Conservation (phyloP, 53 echinoderm and acorn worm genomes). For the Hippasteria phrygiana region DNA sequence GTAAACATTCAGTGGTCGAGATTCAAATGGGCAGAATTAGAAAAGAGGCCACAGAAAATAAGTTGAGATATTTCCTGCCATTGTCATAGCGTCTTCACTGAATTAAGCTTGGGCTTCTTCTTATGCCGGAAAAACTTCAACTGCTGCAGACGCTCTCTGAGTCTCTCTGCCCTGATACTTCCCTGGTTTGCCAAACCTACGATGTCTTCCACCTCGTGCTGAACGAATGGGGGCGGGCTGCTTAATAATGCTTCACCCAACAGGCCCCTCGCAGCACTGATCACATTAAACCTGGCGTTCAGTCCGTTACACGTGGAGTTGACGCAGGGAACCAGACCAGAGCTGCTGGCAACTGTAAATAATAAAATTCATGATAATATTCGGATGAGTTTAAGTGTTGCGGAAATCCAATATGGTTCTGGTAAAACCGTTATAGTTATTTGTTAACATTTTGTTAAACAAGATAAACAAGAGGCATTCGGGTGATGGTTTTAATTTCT, state of each 20-base stretch:
- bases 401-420: no score
- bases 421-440: no score
- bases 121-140: constrained; percentile 1
- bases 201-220: constrained; percentile 17
- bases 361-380: no score
- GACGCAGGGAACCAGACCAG: constrained; percentile 65
- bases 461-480: no score
- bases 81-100: no score
- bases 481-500: no score
- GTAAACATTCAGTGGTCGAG: no score
- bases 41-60: no score
- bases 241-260: constrained; percentile 60
- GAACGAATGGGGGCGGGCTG: constrained; percentile 61
- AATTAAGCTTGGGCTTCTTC: neutral
- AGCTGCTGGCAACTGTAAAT: constrained; percentile 21
- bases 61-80: no score
- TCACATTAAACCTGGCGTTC: constrained; percentile 76
- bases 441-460: no score
- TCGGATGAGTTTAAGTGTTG: no score
- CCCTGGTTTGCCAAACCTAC: neutral
- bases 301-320: constrained; percentile 78
- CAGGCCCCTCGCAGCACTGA: constrained; percentile 75
- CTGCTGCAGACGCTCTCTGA: constrained; percentile 26
- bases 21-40: no score
- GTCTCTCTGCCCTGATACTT: constrained; percentile 1